phyloP scores from a whole-genome alignment of 2,113 vertebrate species.

The Herpetotheres cachinnans region DNA sequence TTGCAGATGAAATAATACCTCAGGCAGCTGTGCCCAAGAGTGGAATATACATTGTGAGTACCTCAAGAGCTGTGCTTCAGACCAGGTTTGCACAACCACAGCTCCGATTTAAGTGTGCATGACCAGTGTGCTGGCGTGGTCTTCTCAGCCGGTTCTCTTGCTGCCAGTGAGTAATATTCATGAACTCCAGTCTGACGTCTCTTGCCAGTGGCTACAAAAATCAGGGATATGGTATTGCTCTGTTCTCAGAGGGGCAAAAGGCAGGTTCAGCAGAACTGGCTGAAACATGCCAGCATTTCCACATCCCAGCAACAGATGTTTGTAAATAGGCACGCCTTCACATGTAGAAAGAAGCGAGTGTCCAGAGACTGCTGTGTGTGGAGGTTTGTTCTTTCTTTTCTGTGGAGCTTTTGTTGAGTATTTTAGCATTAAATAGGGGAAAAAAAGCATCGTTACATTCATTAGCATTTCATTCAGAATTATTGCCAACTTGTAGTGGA shows the following conservation, averaged over 20 bases:
- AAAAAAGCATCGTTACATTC: not conserved
- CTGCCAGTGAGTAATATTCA: not conserved
- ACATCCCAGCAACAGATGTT: not conserved
- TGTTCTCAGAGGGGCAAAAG: not conserved
- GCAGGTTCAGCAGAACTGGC: not conserved
- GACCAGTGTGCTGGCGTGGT: rapidly evolving
- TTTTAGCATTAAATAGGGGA: not conserved
- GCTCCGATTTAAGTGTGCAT: not conserved
- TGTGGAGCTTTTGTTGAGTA: not conserved
- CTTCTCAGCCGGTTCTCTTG: not conserved
- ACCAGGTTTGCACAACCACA: not conserved
- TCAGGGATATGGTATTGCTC: not conserved
- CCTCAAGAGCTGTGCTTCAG: not conserved
- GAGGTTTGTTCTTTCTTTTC: not conserved
- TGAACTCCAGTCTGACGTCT: not conserved
- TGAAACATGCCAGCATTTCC: not conserved
- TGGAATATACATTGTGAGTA: not conserved
- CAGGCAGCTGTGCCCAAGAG: not conserved
- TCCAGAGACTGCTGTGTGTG: not conserved
- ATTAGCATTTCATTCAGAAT: not conserved
- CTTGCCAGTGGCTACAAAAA: not conserved
- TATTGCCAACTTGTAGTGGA: not conserved
- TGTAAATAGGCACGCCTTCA: not conserved
- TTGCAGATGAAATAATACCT: not conserved
- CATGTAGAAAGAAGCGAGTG: not conserved